Conservation (phyloP, 2,797 vertebrate genomes). For the Xenopus petersii region DNA sequence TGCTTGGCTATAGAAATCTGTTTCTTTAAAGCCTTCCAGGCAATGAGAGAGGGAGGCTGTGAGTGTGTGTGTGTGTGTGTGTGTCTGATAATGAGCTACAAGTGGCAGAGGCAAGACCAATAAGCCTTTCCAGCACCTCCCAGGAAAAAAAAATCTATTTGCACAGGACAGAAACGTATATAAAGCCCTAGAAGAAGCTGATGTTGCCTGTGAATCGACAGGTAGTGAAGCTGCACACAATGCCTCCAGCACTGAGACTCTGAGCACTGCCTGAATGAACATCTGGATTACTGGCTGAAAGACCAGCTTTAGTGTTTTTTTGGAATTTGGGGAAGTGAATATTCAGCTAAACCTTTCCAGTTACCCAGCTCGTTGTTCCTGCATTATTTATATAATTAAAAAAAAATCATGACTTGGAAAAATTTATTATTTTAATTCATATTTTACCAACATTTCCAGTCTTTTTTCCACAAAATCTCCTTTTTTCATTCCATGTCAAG, state of each 20-base stretch:
- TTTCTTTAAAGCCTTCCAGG: conserved; percentile 41
- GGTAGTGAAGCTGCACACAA: conserved; percentile 56
- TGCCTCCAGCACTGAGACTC: background rate
- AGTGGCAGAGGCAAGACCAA: conserved; percentile 61
- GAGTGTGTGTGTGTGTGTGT: conserved; percentile 18
- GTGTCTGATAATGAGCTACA: conserved; percentile 52
- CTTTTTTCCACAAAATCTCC: background rate
- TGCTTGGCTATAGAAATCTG: conserved; percentile 17
- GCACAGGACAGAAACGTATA: conserved; percentile 73
- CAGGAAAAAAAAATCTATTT: conserved; percentile 61
- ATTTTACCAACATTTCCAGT: background rate
- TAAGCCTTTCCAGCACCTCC: conserved; percentile 68
- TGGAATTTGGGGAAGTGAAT: background rate
- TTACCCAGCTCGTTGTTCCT: background rate
- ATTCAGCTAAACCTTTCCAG: background rate
- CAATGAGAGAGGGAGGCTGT: conserved; percentile 29
- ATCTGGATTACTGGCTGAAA: conserved; percentile 29
- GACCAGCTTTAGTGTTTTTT: background rate
- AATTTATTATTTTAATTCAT: background rate
- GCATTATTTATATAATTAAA: background rate
- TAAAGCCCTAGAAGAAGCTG: conserved; percentile 62
- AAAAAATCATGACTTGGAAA: background rate
- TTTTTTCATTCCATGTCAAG: background rate
- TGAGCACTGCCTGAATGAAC: conserved; percentile 7
- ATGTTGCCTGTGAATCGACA: conserved; percentile 60